These are phyloP conservation scores for Trypoxylus dichotomus DNA, from an alignment of 1,140 invertebrate genomes.

Conservation along the genomic window DNA sequence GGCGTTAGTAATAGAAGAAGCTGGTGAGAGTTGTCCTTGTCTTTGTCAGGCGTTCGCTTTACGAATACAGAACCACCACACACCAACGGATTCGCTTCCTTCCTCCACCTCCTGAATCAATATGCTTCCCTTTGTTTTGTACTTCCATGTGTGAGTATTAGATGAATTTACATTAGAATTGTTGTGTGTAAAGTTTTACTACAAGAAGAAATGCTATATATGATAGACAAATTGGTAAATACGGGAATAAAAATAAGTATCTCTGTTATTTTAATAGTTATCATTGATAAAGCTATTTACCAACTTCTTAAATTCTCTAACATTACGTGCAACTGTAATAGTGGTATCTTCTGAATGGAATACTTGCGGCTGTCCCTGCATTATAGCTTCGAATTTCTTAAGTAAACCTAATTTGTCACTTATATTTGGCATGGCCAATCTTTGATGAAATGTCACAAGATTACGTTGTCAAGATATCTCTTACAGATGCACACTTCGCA, in stretches of 20 bases:
- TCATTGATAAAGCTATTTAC: too few relatives aligned
- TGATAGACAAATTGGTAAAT: background rate
- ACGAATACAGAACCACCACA: background rate
- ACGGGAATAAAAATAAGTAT: background rate
- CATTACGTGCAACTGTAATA: too few relatives aligned
- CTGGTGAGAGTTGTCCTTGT: background rate
- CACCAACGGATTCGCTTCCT: background rate
- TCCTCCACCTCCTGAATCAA: background rate
- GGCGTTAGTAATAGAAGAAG: constrained; percentile 2
- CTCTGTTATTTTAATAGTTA: too few relatives aligned
- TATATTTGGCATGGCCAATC: too few relatives aligned
- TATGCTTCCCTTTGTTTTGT: constrained; percentile 6
- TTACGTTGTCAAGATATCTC: too few relatives aligned
- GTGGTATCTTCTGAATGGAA: too few relatives aligned
- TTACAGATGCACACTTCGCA: too few relatives aligned
- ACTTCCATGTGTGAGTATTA: background rate
- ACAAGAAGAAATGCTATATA: background rate
- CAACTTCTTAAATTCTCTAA: too few relatives aligned
- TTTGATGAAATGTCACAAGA: too few relatives aligned
- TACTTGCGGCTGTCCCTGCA: too few relatives aligned
- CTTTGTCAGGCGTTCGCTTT: background rate
- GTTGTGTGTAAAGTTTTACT: background rate
- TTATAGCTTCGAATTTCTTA: too few relatives aligned
- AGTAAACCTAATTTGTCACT: too few relatives aligned
- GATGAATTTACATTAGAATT: background rate